Conservation (phyloP, 2,888 invertebrate species). For the Heteromurus nitidus region DNA sequence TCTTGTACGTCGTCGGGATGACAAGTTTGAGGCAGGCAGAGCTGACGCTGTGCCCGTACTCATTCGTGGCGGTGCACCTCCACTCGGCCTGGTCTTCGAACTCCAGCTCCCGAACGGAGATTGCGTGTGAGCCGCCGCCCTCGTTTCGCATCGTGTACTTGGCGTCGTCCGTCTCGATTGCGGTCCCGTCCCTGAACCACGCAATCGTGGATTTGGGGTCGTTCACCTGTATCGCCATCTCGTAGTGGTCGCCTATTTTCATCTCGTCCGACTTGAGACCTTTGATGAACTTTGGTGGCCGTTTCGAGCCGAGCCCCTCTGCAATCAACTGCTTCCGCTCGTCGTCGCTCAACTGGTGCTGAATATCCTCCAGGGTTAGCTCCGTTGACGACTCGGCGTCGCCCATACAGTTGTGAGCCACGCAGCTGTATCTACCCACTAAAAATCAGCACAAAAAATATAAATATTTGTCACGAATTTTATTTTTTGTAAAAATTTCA, state of each 20-base stretch:
- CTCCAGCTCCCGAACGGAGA: conserved; percentile 85
- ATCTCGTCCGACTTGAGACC: conserved; percentile 89
- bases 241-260: conserved; percentile 87
- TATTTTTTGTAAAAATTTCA: conserved; percentile 2
- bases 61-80: conserved; percentile 93
- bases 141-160: conserved; percentile 82
- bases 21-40: conserved; percentile 89
- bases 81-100: conserved; percentile 89
- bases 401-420: conserved; percentile 93
- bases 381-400: conserved; percentile 90
- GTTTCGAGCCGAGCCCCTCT: conserved; percentile 77
- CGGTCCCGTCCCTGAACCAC: conserved; percentile 92
- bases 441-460: background rate
- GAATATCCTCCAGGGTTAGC: conserved; percentile 91
- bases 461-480: conserved; percentile 14
- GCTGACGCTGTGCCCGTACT: conserved; percentile 91
- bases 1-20: conserved; percentile 91
- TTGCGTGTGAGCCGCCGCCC: conserved; percentile 84
- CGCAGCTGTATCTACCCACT: conserved; percentile 88
- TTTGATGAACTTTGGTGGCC: conserved; percentile 88
- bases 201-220: conserved; percentile 83
- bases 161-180: conserved; percentile 80
- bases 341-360: conserved; percentile 90
- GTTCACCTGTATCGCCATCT: conserved; percentile 88
- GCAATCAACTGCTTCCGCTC: conserved; percentile 86